phyloP scores from a whole-genome alignment of 2,888 invertebrate species.

The Salticus scenicus region DNA sequence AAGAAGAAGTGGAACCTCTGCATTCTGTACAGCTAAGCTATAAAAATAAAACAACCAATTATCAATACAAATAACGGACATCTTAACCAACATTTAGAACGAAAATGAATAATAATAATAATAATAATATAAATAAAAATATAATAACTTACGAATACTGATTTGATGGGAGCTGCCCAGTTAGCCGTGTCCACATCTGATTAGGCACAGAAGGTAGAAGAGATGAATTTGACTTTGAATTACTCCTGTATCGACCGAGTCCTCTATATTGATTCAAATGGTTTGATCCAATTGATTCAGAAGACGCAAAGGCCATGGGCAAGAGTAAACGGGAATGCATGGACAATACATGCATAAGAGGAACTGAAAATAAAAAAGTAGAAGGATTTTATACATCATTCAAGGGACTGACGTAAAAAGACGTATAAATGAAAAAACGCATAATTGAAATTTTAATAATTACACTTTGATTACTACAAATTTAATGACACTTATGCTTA shows the following conservation, averaged over 20 bases:
- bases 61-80: neutral
- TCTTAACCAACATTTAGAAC: neutral
- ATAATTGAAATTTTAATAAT: no score
- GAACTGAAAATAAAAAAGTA: conserved; percentile 47
- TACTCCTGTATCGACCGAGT: neutral
- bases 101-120: neutral
- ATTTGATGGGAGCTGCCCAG: conserved; percentile 38
- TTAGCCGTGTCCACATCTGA: conserved; percentile 31
- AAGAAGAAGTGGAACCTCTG: conserved; percentile 88
- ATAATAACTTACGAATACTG: conserved; percentile 30
- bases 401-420: no score
- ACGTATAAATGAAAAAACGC: no score
- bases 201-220: conserved; percentile 38
- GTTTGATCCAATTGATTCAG: neutral
- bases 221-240: neutral
- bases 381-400: no score
- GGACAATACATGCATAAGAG: conserved; percentile 53
- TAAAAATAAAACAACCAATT: conserved; percentile 3
- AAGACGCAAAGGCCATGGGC: neutral
- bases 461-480: no score
- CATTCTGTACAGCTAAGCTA: conserved; percentile 74
- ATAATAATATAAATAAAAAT: neutral
- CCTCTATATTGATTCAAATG: neutral
- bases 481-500: no score
- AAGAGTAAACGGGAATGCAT: conserved; percentile 42